Evolutionary conservation across 2,113 vertebrate species (phyloP).

Genomic region (Caloenas nicobarica): DNA sequence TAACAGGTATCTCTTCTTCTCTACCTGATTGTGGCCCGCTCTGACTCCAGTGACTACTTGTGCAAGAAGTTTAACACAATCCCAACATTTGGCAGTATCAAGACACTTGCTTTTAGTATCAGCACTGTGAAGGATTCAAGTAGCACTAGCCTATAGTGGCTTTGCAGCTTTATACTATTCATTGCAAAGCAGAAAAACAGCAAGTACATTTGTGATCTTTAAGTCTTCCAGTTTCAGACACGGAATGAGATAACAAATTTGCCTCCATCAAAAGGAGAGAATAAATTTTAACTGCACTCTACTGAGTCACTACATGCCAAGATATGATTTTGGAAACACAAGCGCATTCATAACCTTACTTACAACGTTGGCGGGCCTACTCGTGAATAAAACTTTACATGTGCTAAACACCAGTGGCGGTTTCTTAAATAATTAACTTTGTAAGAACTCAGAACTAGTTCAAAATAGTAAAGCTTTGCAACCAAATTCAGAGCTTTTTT

Average conservation of each 20-base stretch:
- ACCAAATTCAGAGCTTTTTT: not conserved
- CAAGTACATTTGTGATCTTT: not conserved
- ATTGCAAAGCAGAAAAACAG: not conserved
- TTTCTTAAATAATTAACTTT: conserved; percentile 38
- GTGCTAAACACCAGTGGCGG: not conserved
- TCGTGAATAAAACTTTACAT: not conserved
- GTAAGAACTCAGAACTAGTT: not conserved
- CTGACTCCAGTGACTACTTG: not conserved
- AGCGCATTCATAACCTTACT: not conserved
- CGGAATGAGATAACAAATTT: not conserved
- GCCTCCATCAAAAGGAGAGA: not conserved
- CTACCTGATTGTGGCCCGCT: not conserved
- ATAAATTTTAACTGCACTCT: conserved; percentile 38
- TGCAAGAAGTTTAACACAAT: not conserved
- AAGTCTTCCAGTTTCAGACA: conserved; percentile 24
- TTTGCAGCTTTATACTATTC: not conserved
- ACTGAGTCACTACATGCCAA: conserved; percentile 4
- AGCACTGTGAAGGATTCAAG: not conserved
- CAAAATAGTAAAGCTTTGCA: not conserved
- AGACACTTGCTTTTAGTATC: not conserved
- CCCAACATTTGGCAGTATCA: not conserved
- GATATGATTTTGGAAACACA: conserved; percentile 19
- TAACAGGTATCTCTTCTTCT: not conserved
- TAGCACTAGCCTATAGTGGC: not conserved
- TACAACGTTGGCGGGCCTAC: not conserved